Conservation (phyloP, 2,888 invertebrate species). For the Endomychus coccineus region DNA sequence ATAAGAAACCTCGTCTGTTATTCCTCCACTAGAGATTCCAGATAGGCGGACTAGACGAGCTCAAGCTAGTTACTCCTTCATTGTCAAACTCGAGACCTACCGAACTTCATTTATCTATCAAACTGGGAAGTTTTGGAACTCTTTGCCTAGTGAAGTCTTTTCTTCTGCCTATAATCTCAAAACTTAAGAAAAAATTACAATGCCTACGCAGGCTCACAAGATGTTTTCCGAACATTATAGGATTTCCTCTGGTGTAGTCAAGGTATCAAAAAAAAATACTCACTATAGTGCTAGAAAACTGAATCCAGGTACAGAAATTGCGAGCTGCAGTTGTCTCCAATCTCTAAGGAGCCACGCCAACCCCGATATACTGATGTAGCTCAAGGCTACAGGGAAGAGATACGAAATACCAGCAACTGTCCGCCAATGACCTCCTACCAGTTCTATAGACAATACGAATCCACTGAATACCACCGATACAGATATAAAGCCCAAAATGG, state of each 20-base stretch:
- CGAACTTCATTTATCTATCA: no score
- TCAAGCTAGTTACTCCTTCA: no score
- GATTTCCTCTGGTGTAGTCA: not conserved
- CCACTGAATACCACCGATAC: constrained; percentile 78
- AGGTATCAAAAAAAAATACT: constrained; percentile 28
- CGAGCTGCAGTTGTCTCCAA: constrained; percentile 65
- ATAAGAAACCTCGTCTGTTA: no score
- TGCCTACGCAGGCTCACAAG: not conserved
- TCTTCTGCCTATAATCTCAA: no score
- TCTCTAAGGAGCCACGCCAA: constrained; percentile 63
- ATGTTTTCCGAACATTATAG: no score
- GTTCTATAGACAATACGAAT: constrained; percentile 70
- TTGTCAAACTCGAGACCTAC: no score
- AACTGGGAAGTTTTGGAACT: no score
- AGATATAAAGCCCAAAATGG: constrained; percentile 66
- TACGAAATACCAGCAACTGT: constrained; percentile 75
- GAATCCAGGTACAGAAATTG: constrained; percentile 65
- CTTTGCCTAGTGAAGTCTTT: no score
- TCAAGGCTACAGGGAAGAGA: constrained; percentile 69
- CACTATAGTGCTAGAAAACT: constrained; percentile 61
- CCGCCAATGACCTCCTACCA: constrained; percentile 73
- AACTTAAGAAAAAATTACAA: no score
- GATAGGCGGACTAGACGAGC: no score
- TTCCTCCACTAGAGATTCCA: no score
- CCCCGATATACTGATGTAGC: constrained; percentile 66